Conservation (phyloP, 2,797 vertebrate species). For the Chiloscyllium punctatum region DNA sequence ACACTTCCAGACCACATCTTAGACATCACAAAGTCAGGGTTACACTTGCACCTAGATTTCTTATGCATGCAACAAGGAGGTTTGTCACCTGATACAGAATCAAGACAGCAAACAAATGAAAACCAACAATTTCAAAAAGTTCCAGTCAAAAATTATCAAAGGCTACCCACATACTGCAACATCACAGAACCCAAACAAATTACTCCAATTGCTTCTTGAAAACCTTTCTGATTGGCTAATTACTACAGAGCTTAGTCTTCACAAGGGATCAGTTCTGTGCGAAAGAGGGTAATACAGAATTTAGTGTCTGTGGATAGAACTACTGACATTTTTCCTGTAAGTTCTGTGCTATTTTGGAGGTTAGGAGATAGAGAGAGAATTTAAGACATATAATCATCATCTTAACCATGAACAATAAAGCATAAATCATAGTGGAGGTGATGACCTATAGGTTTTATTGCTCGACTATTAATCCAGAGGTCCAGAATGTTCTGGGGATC, state of each 20-base stretch:
- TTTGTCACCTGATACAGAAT: not conserved
- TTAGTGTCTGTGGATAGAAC: not conserved
- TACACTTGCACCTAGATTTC: not conserved
- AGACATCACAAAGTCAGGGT: not conserved
- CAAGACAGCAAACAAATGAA: not conserved
- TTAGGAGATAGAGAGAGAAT: too few species aligned
- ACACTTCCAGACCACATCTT: not conserved
- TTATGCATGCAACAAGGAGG: not conserved
- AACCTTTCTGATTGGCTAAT: not conserved
- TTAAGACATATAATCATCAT: not conserved
- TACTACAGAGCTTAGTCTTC: not conserved
- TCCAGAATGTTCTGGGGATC: too few species aligned
- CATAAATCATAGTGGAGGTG: too few species aligned
- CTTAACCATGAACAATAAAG: not conserved
- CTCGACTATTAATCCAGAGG: too few species aligned
- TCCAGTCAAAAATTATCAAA: not conserved
- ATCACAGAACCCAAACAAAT: not conserved
- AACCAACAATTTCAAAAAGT: not conserved
- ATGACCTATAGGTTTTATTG: too few species aligned
- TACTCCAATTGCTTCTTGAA: not conserved
- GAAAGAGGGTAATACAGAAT: not conserved
- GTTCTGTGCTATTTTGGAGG: not conserved
- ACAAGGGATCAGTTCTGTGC: not conserved
- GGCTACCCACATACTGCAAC: too few species aligned
- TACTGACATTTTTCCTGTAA: not conserved